A percentile compares a stretch with the other conserved stretches of the same genome.
These are phyloP conservation scores for Pantherophis guttatus DNA, from an alignment of 2,113 vertebrate genomes.

Conservation along the genomic window DNA sequence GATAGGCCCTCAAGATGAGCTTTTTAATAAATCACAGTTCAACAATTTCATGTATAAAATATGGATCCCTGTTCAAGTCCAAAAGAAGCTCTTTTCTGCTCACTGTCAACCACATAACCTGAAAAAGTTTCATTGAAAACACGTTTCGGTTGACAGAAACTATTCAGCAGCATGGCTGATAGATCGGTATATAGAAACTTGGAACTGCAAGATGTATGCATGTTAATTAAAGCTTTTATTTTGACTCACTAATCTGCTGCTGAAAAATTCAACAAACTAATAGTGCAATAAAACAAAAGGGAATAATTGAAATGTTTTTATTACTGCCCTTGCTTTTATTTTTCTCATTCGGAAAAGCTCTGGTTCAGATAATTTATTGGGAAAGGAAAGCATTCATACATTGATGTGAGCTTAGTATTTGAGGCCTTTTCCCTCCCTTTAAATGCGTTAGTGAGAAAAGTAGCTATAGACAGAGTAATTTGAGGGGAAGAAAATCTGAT, in stretches of 20 bases:
- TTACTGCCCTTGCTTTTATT: slow-evolving; percentile 1
- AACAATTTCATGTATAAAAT: neutral
- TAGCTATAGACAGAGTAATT: neutral
- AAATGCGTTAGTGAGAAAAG: neutral
- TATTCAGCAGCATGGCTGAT: neutral
- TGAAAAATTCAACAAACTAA: neutral
- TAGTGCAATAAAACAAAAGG: slow-evolving; percentile 8
- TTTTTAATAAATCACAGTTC: neutral
- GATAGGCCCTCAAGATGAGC: neutral
- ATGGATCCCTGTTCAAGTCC: neutral
- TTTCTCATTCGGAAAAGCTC: neutral
- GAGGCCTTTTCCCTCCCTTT: too few relatives aligned
- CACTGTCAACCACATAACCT: neutral
- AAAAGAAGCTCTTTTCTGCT: neutral
- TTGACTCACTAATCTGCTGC: neutral
- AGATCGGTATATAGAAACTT: neutral
- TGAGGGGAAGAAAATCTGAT: neutral
- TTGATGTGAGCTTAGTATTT: neutral
- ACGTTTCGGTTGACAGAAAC: neutral
- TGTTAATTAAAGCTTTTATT: neutral
- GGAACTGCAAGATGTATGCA: neutral
- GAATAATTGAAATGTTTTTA: slow-evolving; percentile 1
- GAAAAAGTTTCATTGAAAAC: neutral
- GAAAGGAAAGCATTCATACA: neutral
- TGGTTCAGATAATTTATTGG: neutral